Percentiles rank a stretch among this genome's conserved stretches.
Evolutionary conservation across 1,140 invertebrate genomes (phyloP).

Genomic region (Antheraea mylitta): DNA sequence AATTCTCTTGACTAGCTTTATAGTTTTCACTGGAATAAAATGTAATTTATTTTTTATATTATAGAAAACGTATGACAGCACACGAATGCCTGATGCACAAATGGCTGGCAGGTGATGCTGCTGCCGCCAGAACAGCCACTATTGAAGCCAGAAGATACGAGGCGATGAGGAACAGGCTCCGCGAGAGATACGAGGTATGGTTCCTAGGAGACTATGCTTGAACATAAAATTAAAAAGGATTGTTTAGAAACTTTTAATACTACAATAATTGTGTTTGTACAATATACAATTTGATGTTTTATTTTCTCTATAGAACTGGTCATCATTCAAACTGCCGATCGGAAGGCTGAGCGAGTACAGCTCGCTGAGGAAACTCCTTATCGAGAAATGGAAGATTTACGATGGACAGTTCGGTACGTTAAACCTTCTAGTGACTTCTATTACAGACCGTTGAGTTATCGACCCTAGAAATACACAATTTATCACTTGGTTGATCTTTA

Average conservation of each 20-base stretch:
- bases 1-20: too few relatives aligned
- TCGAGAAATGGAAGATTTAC: slow-evolving; percentile 98
- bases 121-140: slow-evolving; percentile 85
- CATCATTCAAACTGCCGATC: slow-evolving; percentile 94
- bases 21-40: not conserved
- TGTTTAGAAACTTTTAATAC: too few relatives aligned
- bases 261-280: too few relatives aligned
- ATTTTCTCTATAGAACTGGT: slow-evolving; percentile 85
- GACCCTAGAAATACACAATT: too few relatives aligned
- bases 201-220: not conserved
- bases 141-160: slow-evolving; percentile 92
- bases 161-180: slow-evolving; percentile 91
- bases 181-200: slow-evolving; percentile 85
- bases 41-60: slow-evolving; percentile 20
- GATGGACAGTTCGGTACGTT: slow-evolving; percentile 94
- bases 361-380: slow-evolving; percentile 95
- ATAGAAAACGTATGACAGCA: slow-evolving; percentile 97
- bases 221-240: too few relatives aligned
- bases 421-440: not conserved
- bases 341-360: slow-evolving; percentile 98
- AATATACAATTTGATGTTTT: not conserved
- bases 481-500: too few relatives aligned
- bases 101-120: slow-evolving; percentile 94
- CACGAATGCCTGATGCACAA: slow-evolving; percentile 97
- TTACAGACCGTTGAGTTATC: too few relatives aligned